These are phyloP conservation scores for Rousettus madagascariensis DNA, from an alignment of 2,797 vertebrate genomes.

Conservation along the genomic window DNA sequence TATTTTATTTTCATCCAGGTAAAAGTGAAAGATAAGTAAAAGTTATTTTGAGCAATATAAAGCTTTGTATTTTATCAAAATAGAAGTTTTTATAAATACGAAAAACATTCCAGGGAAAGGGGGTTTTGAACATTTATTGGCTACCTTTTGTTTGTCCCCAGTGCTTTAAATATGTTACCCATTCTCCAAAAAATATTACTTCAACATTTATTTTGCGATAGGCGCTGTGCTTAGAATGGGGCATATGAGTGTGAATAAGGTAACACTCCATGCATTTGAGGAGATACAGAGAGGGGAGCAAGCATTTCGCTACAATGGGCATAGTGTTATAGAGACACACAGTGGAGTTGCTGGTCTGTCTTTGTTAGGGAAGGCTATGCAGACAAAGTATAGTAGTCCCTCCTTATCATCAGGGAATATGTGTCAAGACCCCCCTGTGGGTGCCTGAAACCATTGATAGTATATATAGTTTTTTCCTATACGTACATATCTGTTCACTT, in stretches of 20 bases:
- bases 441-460: not conserved
- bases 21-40: not conserved
- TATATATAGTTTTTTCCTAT: not conserved
- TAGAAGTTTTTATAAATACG: not conserved
- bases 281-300: not conserved
- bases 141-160: not conserved
- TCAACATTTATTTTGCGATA: not conserved
- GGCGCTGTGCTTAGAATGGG: not conserved
- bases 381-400: not conserved
- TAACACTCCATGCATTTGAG: not conserved
- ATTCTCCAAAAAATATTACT: not conserved
- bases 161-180: not conserved
- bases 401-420: not conserved
- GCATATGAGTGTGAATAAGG: not conserved
- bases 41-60: not conserved
- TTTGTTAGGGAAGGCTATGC: too few relatives aligned
- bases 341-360: not conserved
- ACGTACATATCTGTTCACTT: not conserved
- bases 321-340: not conserved
- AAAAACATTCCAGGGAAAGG: not conserved
- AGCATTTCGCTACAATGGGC: not conserved
- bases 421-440: too few relatives aligned
- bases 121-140: not conserved
- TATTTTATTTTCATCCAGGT: not conserved
- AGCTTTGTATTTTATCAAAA: not conserved